Conservation (phyloP, 2,888 invertebrate genomes). For the Campopleginae sp. region DNA sequence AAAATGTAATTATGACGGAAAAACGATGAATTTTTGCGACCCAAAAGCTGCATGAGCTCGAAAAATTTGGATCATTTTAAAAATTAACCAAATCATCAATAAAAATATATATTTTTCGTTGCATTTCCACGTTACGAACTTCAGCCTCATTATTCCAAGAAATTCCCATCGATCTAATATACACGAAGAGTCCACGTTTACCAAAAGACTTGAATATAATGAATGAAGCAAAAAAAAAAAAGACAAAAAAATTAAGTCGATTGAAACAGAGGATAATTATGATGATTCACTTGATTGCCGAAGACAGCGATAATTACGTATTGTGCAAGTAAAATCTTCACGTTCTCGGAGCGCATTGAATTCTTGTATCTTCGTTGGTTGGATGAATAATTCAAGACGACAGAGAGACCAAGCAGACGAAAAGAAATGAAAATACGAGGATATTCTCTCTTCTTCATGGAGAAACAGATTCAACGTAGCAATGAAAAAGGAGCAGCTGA, state of each 20-base stretch:
- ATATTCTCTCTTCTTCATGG: not conserved
- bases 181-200: no score
- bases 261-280: not conserved
- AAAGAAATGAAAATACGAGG: constrained; percentile 5
- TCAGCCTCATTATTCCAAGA: no score
- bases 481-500: constrained; percentile 18
- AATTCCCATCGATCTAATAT: no score
- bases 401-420: not conserved
- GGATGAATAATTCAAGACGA: constrained; percentile 54
- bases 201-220: no score
- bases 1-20: no score
- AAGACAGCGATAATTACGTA: not conserved
- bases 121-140: no score
- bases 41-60: no score
- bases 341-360: constrained; percentile 1
- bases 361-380: not conserved
- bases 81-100: no score
- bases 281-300: not conserved
- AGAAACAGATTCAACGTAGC: constrained; percentile 4
- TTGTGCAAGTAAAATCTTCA: not conserved
- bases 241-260: not conserved
- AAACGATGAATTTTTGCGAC: no score
- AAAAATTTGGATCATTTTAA: no score
- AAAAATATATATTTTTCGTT: no score
- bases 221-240: no score